phyloP scores from a whole-genome alignment of 2,888 invertebrate genomes.

The Nomada ruficornis region DNA sequence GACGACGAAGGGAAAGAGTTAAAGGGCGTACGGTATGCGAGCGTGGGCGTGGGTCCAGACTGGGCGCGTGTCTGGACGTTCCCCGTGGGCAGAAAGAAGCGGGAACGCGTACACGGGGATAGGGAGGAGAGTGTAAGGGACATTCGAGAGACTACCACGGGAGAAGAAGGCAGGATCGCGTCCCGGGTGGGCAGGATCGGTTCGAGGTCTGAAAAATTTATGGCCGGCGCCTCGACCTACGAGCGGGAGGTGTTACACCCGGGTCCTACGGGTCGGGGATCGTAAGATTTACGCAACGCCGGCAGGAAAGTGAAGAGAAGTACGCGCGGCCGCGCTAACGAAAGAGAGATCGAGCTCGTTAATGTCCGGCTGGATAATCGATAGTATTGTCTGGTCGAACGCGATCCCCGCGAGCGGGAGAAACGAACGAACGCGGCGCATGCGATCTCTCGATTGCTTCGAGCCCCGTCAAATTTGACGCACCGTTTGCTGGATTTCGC shows the following conservation, averaged over 20 bases:
- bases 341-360: conserved; percentile 74
- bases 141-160: conserved; percentile 63
- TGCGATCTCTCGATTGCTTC: neutral
- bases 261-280: conserved; percentile 70
- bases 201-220: conserved; percentile 79
- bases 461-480: conserved; percentile 17
- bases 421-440: neutral
- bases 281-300: conserved; percentile 73
- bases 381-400: conserved; percentile 50
- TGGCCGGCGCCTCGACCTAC: conserved; percentile 81
- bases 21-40: conserved; percentile 77
- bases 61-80: conserved; percentile 56
- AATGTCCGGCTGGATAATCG: conserved; percentile 70
- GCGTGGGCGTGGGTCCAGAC: conserved; percentile 74
- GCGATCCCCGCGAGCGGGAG: neutral
- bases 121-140: conserved; percentile 70
- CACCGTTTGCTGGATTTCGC: neutral
- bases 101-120: neutral
- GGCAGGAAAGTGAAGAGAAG: conserved; percentile 56
- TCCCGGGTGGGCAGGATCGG: conserved; percentile 78
- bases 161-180: conserved; percentile 75
- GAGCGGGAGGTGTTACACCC: conserved; percentile 73
- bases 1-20: conserved; percentile 62
- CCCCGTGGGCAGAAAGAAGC: conserved; percentile 48
- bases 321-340: conserved; percentile 64